Percentiles rank a stretch among this genome's conserved stretches.
Conservation (phyloP, 2,797 vertebrate genomes). For the Ambastaia sidthimunki region DNA sequence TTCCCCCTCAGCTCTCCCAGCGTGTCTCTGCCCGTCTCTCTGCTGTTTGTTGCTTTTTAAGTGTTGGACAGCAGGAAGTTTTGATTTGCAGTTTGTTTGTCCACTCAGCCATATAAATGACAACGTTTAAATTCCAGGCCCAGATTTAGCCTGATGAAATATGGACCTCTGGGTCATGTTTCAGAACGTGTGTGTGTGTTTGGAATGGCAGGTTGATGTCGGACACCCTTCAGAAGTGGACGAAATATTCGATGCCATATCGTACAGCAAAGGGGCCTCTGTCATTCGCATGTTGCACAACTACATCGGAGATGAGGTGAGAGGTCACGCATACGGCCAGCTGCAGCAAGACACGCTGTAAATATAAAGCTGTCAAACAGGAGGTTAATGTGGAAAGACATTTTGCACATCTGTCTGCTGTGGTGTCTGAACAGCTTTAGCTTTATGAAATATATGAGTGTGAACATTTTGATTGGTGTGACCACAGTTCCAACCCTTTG, state of each 20-base stretch:
- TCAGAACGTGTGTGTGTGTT: constrained; percentile 11
- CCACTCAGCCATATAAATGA: constrained; percentile 31
- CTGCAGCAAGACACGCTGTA: no score
- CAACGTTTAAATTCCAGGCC: constrained; percentile 35
- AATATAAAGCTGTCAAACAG: background rate
- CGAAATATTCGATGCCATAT: constrained; percentile 99
- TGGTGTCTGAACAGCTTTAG: no score
- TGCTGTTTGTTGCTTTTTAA: constrained; percentile 30
- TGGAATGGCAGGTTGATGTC: constrained; percentile 85
- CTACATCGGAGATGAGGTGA: constrained; percentile 97
- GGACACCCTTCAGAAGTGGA: constrained; percentile 99
- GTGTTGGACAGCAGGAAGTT: constrained; percentile 23
- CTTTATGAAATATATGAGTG: no score
- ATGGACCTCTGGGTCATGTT: constrained; percentile 34
- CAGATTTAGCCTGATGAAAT: constrained; percentile 39
- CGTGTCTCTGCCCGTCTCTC: background rate
- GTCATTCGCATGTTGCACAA: constrained; percentile 98
- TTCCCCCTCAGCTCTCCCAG: background rate
- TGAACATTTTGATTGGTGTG: no score
- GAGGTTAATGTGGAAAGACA: background rate
- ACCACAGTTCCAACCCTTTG: background rate
- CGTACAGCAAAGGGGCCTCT: constrained; percentile 98
- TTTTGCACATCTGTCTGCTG: background rate
- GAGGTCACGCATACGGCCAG: constrained; percentile 15
- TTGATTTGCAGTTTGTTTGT: constrained; percentile 34